A percentile compares a stretch with the other conserved stretches of the same genome.
phyloP scores from a whole-genome alignment of 2,113 vertebrate species.

The human region GRCh38 chr12:111209501-111210000 shows the following conservation, averaged over 20 bases:
- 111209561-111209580: not conserved
- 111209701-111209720: not conserved
- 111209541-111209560: not conserved
- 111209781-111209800: not conserved
- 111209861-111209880: slow-evolving; percentile 81
- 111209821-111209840: slow-evolving; percentile 61
- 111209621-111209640: not conserved
- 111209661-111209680: not conserved
- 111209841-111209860: slow-evolving; percentile 78
- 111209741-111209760: not conserved
- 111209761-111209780: not conserved
- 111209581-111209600: not conserved
- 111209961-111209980: slow-evolving; percentile 76
- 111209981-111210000: slow-evolving; percentile 55
- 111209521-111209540: not conserved
- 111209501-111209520: not conserved
- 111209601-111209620: not conserved
- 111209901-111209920: slow-evolving; percentile 77
- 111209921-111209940: slow-evolving; percentile 73
- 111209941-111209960: slow-evolving; percentile 79
- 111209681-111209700: not conserved
- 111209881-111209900: slow-evolving; percentile 77
- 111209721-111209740: not conserved
- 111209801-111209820: slow-evolving; percentile 35
- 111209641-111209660: not conserved